Evolutionary conservation across 2,113 vertebrate genomes (phyloP).

Genomic region (Tor tambroides): DNA sequence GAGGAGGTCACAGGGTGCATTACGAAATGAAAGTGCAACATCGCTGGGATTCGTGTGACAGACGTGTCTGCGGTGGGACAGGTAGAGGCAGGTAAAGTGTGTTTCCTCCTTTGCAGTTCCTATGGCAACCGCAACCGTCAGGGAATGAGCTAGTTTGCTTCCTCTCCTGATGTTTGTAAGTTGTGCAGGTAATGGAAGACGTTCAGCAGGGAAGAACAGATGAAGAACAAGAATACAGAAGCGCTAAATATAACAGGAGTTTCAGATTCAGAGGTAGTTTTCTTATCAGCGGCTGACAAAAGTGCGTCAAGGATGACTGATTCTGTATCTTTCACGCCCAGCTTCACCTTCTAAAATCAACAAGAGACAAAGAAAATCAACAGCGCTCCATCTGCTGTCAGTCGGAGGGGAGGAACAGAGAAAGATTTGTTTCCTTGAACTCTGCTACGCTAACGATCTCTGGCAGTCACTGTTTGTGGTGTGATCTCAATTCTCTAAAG

Average conservation of each 20-base stretch:
- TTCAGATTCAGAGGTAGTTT: background rate
- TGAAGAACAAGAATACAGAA: background rate
- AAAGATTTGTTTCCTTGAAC: slow-evolving; percentile 10
- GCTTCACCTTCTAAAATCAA: slow-evolving; percentile 7
- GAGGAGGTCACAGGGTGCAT: background rate
- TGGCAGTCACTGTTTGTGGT: background rate
- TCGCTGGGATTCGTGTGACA: background rate
- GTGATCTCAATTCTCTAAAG: slow-evolving; percentile 1
- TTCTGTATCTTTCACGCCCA: background rate
- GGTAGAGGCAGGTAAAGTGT: background rate
- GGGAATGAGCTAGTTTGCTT: background rate
- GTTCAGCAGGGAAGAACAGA: background rate
- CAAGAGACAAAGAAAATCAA: no score
- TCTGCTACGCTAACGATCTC: slow-evolving; percentile 3
- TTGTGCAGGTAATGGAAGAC: slow-evolving; percentile 1
- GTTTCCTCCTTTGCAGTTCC: background rate
- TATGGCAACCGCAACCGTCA: slow-evolving; percentile 1
- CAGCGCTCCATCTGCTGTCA: slow-evolving; percentile 10
- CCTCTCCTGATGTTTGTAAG: background rate
- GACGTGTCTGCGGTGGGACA: background rate
- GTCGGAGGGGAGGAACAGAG: background rate
- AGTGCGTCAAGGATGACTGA: background rate
- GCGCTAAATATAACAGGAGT: background rate
- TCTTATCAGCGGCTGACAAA: background rate
- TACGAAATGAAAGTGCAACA: background rate